Evolutionary conservation across 2,797 vertebrate genomes (phyloP).

Genomic region (Phylloscopus collybita): DNA sequence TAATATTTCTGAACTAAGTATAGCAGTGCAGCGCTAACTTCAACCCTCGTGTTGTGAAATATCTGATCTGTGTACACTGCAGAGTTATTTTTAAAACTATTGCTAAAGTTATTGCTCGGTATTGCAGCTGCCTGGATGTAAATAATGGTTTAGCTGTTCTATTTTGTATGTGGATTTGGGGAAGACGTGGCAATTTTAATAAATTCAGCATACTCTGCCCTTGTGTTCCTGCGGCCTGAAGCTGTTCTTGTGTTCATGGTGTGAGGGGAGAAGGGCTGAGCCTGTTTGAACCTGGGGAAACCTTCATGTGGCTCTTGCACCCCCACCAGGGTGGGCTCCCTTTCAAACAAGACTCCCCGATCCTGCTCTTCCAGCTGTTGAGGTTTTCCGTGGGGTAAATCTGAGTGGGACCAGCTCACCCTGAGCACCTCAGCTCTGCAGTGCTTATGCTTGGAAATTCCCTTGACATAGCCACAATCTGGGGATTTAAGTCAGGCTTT

Average conservation of each 20-base stretch:
- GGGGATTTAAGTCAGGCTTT: neutral
- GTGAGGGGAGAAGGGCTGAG: neutral
- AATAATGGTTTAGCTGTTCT: slow-evolving; percentile 73
- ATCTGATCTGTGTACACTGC: slow-evolving; percentile 10
- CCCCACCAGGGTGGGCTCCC: neutral
- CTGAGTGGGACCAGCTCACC: neutral
- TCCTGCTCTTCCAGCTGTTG: neutral
- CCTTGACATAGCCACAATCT: rapidly evolving
- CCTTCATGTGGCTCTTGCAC: neutral
- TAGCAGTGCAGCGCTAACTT: slow-evolving; percentile 21
- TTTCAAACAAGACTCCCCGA: rapidly evolving
- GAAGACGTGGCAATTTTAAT: slow-evolving; percentile 70
- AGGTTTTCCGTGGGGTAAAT: neutral
- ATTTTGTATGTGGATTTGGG: slow-evolving; percentile 75
- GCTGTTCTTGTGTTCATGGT: neutral
- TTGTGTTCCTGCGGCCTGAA: slow-evolving; percentile 55
- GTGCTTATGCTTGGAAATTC: neutral
- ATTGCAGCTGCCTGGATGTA: slow-evolving; percentile 70
- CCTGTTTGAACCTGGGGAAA: rapidly evolving
- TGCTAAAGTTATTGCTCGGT: slow-evolving; percentile 53
- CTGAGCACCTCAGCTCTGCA: neutral
- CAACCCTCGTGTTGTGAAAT: slow-evolving; percentile 56
- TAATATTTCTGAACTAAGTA: slow-evolving; percentile 50
- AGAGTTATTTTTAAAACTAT: slow-evolving; percentile 71
- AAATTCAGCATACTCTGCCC: slow-evolving; percentile 62